Conservation (phyloP, 2,888 invertebrate species). For the Atherix ibis region DNA sequence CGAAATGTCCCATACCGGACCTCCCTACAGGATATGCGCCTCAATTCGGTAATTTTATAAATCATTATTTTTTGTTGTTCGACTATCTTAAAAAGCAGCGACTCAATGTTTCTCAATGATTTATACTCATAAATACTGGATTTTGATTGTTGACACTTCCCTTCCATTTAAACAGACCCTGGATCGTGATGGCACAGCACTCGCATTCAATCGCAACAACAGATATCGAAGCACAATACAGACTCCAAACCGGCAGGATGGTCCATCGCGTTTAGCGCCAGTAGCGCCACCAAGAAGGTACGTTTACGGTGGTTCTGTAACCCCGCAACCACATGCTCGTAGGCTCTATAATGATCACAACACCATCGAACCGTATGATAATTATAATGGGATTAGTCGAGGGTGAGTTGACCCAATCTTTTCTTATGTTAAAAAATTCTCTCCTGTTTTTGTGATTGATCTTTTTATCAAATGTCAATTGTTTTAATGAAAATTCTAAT, state of each 20-base stretch:
- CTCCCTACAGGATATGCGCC: conserved; percentile 25
- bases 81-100: background rate
- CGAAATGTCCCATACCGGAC: conserved; percentile 20
- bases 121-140: background rate
- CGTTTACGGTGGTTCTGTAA: conserved; percentile 40
- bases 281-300: conserved; percentile 27
- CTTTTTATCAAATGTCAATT: too few relatives aligned
- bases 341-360: too few relatives aligned
- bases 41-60: conserved; percentile 16
- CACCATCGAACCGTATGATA: conserved; percentile 12
- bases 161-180: conserved; percentile 2
- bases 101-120: background rate
- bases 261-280: conserved; percentile 10
- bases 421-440: too few relatives aligned
- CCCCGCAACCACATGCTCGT: conserved; percentile 39
- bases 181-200: conserved; percentile 8
- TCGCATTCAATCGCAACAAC: conserved; percentile 22
- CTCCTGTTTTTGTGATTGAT: too few relatives aligned
- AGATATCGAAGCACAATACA: conserved; percentile 25
- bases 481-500: too few relatives aligned
- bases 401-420: conserved; percentile 32
- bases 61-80: background rate
- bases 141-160: background rate
- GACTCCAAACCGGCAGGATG: conserved; percentile 12
- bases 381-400: conserved; percentile 31